A percentile compares a stretch with the other conserved stretches of the same genome.
These are phyloP conservation scores for Campylomormyrus numenius DNA, from an alignment of 2,113 vertebrate genomes.

Conservation along the genomic window DNA sequence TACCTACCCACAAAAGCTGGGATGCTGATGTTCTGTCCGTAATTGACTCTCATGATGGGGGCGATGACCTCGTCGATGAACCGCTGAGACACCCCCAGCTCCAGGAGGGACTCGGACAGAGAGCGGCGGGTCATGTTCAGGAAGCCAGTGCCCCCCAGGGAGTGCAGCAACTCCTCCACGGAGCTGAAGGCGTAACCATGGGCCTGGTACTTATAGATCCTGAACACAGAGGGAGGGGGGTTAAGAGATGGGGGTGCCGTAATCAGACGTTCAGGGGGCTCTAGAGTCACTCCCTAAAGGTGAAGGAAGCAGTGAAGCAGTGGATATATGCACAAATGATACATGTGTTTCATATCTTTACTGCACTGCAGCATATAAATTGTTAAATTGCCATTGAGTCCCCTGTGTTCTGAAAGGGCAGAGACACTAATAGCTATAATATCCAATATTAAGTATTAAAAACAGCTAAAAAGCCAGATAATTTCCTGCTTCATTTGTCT, in stretches of 20 bases:
- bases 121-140: conserved; percentile 89
- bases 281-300: no score
- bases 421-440: no score
- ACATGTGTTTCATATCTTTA: no score
- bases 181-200: conserved; percentile 90
- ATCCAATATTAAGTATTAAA: no score
- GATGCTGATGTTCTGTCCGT: conserved; percentile 83
- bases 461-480: no score
- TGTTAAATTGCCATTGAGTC: no score
- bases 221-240: conserved; percentile 36
- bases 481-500: no score
- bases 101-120: conserved; percentile 81
- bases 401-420: no score
- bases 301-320: no score
- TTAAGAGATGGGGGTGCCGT: background rate
- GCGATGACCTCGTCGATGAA: conserved; percentile 91
- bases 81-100: conserved; percentile 86
- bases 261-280: no score
- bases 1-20: conserved; percentile 85
- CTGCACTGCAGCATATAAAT: no score
- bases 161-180: conserved; percentile 82
- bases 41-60: conserved; percentile 84
- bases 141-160: conserved; percentile 80
- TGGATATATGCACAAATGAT: no score
- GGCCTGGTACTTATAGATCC: conserved; percentile 96